Percentiles rank a stretch among this genome's conserved stretches.
phyloP scores from a whole-genome alignment of 2,797 vertebrate genomes.

The Neostethus bicornis region DNA sequence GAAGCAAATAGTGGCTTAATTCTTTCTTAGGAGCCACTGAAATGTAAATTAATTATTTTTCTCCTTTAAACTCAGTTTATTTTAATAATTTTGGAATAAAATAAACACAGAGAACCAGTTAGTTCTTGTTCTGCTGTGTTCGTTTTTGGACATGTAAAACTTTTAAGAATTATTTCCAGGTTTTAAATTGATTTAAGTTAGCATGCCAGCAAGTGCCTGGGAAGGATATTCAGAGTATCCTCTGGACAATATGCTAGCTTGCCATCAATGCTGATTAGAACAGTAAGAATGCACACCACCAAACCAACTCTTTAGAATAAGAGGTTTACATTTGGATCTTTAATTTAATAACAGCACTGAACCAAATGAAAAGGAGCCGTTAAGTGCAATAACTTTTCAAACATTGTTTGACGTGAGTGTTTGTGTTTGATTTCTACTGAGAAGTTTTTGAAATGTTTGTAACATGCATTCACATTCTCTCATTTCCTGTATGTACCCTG shows the following conservation, averaged over 20 bases:
- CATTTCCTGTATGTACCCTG: conserved; percentile 65
- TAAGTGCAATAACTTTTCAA: conserved; percentile 4
- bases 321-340: neutral
- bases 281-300: conserved; percentile 3
- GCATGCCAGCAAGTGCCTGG: conserved; percentile 66
- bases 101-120: conserved; percentile 5
- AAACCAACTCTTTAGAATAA: neutral
- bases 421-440: conserved; percentile 25
- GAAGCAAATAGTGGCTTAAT: conserved; percentile 22
- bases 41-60: conserved; percentile 3
- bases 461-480: conserved; percentile 55
- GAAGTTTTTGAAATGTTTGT: conserved; percentile 50
- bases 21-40: neutral
- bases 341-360: conserved; percentile 9
- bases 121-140: neutral
- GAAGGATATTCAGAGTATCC: conserved; percentile 46
- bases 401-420: neutral
- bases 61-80: conserved; percentile 1
- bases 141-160: neutral
- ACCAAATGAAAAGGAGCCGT: conserved; percentile 4
- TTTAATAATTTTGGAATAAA: neutral
- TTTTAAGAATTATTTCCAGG: conserved; percentile 5
- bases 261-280: conserved; percentile 29
- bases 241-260: conserved; percentile 52
- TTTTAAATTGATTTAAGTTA: no score